Evolutionary conservation across 1,140 invertebrate genomes (phyloP).

Genomic region (Brachionus asplanchnoidis): DNA sequence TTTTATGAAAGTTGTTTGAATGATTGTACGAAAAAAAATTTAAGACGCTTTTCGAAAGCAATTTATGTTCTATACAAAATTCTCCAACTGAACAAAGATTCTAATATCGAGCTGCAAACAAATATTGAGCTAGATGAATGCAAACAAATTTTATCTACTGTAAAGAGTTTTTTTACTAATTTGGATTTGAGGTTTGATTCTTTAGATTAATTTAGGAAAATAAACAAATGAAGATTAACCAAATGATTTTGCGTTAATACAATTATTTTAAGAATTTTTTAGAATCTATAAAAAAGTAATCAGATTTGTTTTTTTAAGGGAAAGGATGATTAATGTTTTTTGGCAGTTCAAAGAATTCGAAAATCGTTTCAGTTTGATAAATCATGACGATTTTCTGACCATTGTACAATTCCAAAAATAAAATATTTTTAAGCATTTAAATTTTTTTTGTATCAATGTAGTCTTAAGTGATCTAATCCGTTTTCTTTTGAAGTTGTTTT

Average conservation of each 20-base stretch:
- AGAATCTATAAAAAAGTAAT: not conserved
- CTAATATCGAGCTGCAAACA: not conserved
- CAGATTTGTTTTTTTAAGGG: not conserved
- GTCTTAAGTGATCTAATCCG: not conserved
- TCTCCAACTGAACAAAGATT: not conserved
- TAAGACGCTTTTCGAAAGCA: not conserved
- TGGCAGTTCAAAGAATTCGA: conserved; percentile 26
- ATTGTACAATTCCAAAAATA: not conserved
- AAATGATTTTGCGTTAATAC: too few species aligned
- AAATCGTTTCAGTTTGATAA: not conserved
- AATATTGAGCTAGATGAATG: not conserved
- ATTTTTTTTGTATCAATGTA: not conserved
- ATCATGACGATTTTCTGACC: not conserved
- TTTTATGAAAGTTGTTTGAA: conserved; percentile 18
- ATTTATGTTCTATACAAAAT: not conserved
- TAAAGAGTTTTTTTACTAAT: not conserved
- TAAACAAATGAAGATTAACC: too few species aligned
- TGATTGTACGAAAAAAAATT: not conserved
- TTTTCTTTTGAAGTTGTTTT: not conserved
- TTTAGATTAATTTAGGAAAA: not conserved
- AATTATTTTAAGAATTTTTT: not conserved
- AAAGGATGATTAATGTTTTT: not conserved
- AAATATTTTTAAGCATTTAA: not conserved
- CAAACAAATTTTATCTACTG: not conserved
- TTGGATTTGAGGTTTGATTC: not conserved